Conservation (phyloP, 2,888 invertebrate genomes). For the Pyrrhosoma nymphula region DNA sequence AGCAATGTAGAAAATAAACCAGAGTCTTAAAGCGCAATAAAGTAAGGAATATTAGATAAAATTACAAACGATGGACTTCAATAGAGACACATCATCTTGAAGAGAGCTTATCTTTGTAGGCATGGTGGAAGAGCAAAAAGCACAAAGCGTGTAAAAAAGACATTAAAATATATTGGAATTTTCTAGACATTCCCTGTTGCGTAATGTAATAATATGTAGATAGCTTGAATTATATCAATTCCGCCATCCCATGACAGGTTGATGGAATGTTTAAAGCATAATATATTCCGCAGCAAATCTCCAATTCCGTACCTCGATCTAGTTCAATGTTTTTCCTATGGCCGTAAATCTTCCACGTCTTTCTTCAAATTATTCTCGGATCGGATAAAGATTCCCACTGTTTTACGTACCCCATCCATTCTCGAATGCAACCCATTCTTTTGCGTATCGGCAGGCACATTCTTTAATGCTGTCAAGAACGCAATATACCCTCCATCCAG, state of each 20-base stretch:
- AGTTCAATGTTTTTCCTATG: not conserved
- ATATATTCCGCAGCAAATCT: not conserved
- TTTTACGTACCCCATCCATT: not conserved
- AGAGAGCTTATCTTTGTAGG: too few relatives aligned
- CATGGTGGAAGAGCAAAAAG: not conserved
- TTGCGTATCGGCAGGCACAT: not conserved
- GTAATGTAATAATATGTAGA: not conserved
- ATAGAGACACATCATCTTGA: too few relatives aligned
- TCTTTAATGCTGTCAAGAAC: not conserved
- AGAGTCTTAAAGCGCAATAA: not conserved
- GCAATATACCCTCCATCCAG: not conserved
- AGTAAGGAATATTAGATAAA: not conserved
- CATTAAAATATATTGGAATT: too few relatives aligned
- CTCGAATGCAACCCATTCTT: not conserved
- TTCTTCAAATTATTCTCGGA: not conserved
- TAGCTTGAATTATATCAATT: not conserved
- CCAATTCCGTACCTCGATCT: not conserved
- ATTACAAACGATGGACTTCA: not conserved
- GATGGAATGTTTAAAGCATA: not conserved
- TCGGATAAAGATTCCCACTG: not conserved
- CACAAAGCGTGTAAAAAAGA: not conserved
- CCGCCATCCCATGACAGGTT: not conserved
- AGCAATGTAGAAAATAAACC: not conserved
- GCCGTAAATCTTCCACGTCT: not conserved
- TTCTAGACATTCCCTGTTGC: too few relatives aligned